Percentiles rank a stretch among this genome's conserved stretches.
phyloP scores from a whole-genome alignment of 1,140 invertebrate species.

The Lepidotrigona ventralis region DNA sequence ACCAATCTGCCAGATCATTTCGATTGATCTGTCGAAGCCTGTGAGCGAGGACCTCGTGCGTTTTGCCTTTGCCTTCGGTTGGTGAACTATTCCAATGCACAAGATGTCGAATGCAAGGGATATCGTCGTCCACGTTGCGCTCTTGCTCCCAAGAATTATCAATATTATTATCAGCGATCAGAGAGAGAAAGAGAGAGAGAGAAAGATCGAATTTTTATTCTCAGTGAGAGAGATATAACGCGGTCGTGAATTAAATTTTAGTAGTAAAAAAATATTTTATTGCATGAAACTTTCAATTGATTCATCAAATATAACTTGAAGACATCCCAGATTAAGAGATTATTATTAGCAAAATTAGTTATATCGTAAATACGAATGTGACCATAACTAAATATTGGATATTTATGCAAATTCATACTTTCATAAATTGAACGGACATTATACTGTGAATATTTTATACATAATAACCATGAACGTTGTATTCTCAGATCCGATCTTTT shows the following conservation, averaged over 20 bases:
- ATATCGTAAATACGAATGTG: not conserved
- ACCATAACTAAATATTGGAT: not conserved
- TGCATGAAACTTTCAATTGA: not conserved
- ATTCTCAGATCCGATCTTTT: not conserved
- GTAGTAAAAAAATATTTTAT: too few species aligned
- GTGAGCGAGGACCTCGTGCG: constrained; percentile 79
- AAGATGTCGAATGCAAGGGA: constrained; percentile 81
- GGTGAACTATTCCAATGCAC: constrained; percentile 81
- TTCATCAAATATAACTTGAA: not conserved
- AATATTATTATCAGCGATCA: not conserved
- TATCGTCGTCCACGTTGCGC: constrained; percentile 77
- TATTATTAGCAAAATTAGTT: not conserved
- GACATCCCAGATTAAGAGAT: not conserved
- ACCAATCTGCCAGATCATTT: constrained; percentile 82
- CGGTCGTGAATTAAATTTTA: not conserved
- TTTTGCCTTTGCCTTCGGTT: constrained; percentile 80
- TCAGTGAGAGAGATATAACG: not conserved
- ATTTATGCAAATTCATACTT: not conserved
- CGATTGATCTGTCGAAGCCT: constrained; percentile 82
- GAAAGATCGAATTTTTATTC: not conserved
- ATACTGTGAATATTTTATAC: too few species aligned
- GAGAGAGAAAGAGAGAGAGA: not conserved
- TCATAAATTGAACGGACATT: not conserved
- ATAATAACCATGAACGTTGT: too few species aligned
- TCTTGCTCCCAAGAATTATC: constrained; percentile 64